Evolutionary conservation across 2,113 vertebrate species (phyloP), one percentile per base, ranked within the genome.

Genomic region (Lepisosteus oculatus): DNA sequence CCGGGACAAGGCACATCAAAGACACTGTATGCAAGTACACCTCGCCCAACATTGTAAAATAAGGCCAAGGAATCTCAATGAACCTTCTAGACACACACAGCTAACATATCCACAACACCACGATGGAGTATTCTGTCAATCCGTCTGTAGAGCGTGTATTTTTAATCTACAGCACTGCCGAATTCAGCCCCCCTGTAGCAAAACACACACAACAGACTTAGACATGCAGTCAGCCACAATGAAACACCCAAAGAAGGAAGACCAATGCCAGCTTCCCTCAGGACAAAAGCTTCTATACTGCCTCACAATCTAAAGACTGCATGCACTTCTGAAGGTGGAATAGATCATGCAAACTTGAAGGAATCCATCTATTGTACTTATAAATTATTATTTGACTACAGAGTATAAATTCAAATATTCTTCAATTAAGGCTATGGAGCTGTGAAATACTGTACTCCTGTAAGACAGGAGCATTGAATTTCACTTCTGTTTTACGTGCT

Each of bases 261-360:
- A 55, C 5, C 41, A 7, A 12, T n/a, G 55, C 43, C 14, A n/a
- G 74, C 67, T 74, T 77, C 70, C 61, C 76, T 56, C 77, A 79
- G 69, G 73, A 79, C 64, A 69, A 65, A 73, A 73, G 79, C 69
- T 72, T 57, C 9, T 6, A 9, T 51, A 9, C 9, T 51, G 47
- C 47, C 5, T 51, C 47, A 51, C 47, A 51, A 5, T 2, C 9
- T 51, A 51, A 51, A 9, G 47, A 9, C 47, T 51, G 9, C 9
- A 9, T 51, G 2, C 47, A 51, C 47, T 51, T 51, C 8, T 4
- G 2, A 51, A 51, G 47, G 9, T 51, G 47, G 47, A 51, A 51
- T 29, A 29, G 29, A 51, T 5, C 1, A 51, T 51, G 47, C 1
- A 51, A 29, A 9, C 47, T 51, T 51, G 47, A 51, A 51, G 47